A percentile compares a stretch with the other conserved stretches of the same genome.
phyloP scores from a whole-genome alignment of 2,888 invertebrate genomes.

The Drosophila mimica region DNA sequence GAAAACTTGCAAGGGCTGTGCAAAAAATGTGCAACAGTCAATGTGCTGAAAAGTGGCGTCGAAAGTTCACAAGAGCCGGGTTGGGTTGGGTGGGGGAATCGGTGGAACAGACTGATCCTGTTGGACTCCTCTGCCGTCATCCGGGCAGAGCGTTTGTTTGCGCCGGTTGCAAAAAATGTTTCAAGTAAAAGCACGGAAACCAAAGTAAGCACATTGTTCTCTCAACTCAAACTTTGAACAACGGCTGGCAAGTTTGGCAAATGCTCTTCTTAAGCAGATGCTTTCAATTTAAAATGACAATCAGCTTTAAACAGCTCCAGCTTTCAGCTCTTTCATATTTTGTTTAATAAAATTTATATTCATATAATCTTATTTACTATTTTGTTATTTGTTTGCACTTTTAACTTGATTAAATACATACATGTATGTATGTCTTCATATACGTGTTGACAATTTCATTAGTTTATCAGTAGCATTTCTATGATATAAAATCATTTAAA shows the following conservation, averaged over 20 bases:
- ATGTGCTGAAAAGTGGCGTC: conserved; percentile 68
- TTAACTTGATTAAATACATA: not conserved
- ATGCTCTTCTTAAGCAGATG: not conserved
- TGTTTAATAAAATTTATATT: not conserved
- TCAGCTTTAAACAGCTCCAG: conserved; percentile 13
- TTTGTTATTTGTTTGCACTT: not conserved
- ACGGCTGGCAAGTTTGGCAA: conserved; percentile 17
- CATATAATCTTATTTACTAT: not conserved
- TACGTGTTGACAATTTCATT: not conserved
- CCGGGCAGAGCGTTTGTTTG: conserved; percentile 43
- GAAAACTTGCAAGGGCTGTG: conserved; percentile 55
- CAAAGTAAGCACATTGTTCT: conserved; percentile 44
- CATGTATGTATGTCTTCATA: not conserved
- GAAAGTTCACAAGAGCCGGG: conserved; percentile 58
- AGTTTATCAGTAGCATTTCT: not conserved
- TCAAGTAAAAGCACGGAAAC: conserved; percentile 49
- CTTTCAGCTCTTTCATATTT: not conserved
- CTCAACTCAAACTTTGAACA: conserved; percentile 39
- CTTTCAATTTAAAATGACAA: conserved; percentile 31
- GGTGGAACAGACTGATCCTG: not conserved
- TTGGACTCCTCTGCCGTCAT: conserved; percentile 9
- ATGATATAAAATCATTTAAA: not conserved
- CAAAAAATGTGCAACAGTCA: conserved; percentile 67
- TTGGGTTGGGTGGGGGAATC: not conserved
- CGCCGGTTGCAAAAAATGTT: conserved; percentile 48